A percentile compares a stretch with the other conserved stretches of the same genome.
Evolutionary conservation across 2,113 vertebrate genomes (phyloP).

Genomic region (Dendropsophus ebraccatus): DNA sequence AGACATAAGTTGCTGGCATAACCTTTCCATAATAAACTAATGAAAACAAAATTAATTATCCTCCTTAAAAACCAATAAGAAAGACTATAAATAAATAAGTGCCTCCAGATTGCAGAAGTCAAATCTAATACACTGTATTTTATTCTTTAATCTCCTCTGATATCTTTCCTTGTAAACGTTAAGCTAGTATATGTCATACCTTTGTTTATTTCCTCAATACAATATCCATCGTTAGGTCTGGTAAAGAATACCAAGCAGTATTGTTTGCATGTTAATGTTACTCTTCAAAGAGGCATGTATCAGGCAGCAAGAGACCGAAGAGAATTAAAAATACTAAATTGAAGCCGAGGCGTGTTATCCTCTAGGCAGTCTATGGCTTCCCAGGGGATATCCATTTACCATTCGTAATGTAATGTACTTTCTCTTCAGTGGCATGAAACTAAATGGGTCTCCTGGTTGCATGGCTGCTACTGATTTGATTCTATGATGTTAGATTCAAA

Average conservation of each 20-base stretch:
- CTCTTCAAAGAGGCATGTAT: constrained; percentile 26
- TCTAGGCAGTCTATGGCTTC: constrained; percentile 51
- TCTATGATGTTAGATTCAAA: constrained; percentile 42
- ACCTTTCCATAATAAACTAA: background rate
- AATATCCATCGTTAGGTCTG: background rate
- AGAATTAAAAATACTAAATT: constrained; percentile 59
- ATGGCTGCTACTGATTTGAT: constrained; percentile 50
- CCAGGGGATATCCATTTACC: constrained; percentile 56
- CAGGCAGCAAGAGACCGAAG: constrained; percentile 35
- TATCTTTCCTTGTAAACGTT: background rate
- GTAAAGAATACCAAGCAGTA: constrained; percentile 29
- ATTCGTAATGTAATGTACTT: constrained; percentile 56
- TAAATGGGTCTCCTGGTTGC: constrained; percentile 52
- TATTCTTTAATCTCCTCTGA: constrained; percentile 5
- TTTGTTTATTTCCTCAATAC: constrained; percentile 31
- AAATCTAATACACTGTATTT: constrained; percentile 12
- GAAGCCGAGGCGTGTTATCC: constrained; percentile 51
- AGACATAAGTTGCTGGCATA: background rate
- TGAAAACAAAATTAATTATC: constrained; percentile 24
- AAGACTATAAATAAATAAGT: constrained; percentile 30
- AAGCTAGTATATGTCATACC: background rate
- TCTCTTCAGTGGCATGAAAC: constrained; percentile 56
- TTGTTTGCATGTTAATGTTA: constrained; percentile 48
- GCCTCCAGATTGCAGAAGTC: background rate
- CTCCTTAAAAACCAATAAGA: constrained; percentile 6